Evolutionary conservation across 2,888 invertebrate species (phyloP), one percentile per base, ranked within the genome.

Genomic region (Hydrotaea cyrtoneurina): DNA sequence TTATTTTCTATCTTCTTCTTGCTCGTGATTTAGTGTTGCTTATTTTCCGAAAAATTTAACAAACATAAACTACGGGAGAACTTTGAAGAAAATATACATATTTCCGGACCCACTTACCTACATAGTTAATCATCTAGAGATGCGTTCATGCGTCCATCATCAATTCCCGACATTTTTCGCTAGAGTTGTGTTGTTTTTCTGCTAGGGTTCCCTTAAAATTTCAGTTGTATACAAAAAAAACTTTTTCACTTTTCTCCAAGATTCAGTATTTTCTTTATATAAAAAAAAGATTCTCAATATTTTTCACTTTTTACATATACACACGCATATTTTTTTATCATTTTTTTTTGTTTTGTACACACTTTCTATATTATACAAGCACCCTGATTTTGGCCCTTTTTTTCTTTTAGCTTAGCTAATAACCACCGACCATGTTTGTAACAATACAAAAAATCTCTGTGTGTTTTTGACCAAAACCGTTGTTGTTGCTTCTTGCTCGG

Each of bases 21-120:
- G 5, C n/a, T 50, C n/a, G n/a, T 15, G 50, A 50, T 4, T 50
- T 39, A 11, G 15, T 50, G n/a, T 46, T 71, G 26, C 71, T 59
- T 5, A 39, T 39, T 31, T 57, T 62, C 19, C 53, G 7, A 31
- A 31, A 62, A 64, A 36, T 62, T 78, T 57, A 43, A 26, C 26
- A 26, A 57, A 78, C 57, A 15, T 36, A 31, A 50, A 31, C 31
- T 31, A 39, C 7, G 11, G 46, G 64, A 46, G 53, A 50, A 75
- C 62, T 50, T 50, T 13, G 19, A 50, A 39, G 8, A 66, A 66
- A 39, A 36, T 26, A 10, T 26, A 59, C n/a, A 15, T n/a, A 50
- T 50, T 36, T 62, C 10, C 26, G 69, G 69, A 46, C 46, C 43
- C 69, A 69, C 69, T 69, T 69, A 69, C 69, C 69, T 69, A 69